Evolutionary conservation across 53 echinoderm and acorn worm genomes (phyloP).

Genomic region (Glandiceps talaboti): DNA sequence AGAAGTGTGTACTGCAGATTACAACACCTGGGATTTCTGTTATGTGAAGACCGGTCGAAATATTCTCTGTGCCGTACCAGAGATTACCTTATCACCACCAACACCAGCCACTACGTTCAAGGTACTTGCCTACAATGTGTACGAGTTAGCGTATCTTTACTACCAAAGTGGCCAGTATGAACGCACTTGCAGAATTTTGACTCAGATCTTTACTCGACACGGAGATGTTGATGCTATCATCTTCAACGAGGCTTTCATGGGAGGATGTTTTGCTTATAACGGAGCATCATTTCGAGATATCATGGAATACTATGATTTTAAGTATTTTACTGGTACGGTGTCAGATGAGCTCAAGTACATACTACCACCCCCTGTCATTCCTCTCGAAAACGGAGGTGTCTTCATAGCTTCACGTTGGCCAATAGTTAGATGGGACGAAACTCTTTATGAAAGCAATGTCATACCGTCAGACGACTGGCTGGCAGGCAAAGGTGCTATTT

Average conservation of each 20-base stretch:
- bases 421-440: conserved; percentile 36
- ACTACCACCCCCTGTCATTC: too few relatives aligned
- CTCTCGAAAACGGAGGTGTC: conserved; percentile 80
- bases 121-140: conserved; percentile 70
- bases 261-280: conserved; percentile 55
- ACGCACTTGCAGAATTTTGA: conserved; percentile 68
- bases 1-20: conserved; percentile 33
- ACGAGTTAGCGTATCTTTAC: conserved; percentile 61
- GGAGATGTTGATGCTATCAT: conserved; percentile 74
- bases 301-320: not conserved
- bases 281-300: not conserved
- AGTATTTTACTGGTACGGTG: conserved; percentile 42
- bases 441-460: conserved; percentile 42
- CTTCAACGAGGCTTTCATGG: conserved; percentile 87
- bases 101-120: conserved; percentile 54
- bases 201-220: conserved; percentile 33
- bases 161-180: conserved; percentile 77
- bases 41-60: conserved; percentile 36
- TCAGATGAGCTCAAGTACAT: not conserved
- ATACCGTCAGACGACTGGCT: conserved; percentile 36
- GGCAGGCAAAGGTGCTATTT: conserved; percentile 73
- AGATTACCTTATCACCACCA: conserved; percentile 26
- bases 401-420: conserved; percentile 92
- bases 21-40: conserved; percentile 20
- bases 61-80: conserved; percentile 41